Percentiles rank a stretch among this genome's conserved stretches.
Evolutionary conservation across 2,888 invertebrate species (phyloP).

Genomic region (Gastracanthus pulcherrimus): DNA sequence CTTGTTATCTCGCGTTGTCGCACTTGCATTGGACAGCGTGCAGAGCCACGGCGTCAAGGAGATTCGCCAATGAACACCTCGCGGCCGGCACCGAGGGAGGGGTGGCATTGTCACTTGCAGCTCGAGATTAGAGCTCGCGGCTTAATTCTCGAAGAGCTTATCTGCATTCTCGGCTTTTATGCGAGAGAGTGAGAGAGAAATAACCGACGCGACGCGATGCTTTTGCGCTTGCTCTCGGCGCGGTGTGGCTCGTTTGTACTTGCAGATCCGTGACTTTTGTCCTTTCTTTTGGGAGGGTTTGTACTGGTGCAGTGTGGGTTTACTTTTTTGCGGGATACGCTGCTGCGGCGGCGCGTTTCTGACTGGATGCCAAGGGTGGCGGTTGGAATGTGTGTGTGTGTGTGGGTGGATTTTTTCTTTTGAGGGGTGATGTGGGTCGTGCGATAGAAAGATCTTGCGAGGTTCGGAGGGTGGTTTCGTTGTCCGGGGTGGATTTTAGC

Average conservation of each 20-base stretch:
- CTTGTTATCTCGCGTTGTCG: slow-evolving; percentile 45
- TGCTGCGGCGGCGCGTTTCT: neutral
- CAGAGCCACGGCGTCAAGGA: slow-evolving; percentile 8
- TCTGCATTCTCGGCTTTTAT: slow-evolving; percentile 24
- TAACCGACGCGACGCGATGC: too few relatives aligned
- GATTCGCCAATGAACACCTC: slow-evolving; percentile 37
- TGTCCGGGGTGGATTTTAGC: too few relatives aligned
- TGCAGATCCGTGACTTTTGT: slow-evolving; percentile 3
- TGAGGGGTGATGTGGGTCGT: neutral
- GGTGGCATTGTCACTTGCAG: slow-evolving; percentile 48
- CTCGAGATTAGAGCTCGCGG: slow-evolving; percentile 23
- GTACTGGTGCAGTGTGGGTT: neutral
- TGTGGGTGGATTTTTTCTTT: neutral
- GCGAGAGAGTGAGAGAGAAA: neutral
- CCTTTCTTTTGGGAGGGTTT: neutral
- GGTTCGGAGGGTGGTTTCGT: neutral
- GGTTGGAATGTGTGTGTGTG: too few relatives aligned
- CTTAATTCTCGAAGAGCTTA: slow-evolving; percentile 48
- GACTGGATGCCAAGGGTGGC: neutral
- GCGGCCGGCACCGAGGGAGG: neutral
- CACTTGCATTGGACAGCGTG: slow-evolving; percentile 32
- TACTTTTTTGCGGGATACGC: neutral
- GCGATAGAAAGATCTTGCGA: neutral
- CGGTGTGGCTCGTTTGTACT: slow-evolving; percentile 21
- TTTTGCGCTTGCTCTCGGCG: too few relatives aligned